Evolutionary conservation across 2,888 invertebrate genomes (phyloP), one percentile per base, ranked within the genome.

Genomic region (Sarcophaga variegata): DNA sequence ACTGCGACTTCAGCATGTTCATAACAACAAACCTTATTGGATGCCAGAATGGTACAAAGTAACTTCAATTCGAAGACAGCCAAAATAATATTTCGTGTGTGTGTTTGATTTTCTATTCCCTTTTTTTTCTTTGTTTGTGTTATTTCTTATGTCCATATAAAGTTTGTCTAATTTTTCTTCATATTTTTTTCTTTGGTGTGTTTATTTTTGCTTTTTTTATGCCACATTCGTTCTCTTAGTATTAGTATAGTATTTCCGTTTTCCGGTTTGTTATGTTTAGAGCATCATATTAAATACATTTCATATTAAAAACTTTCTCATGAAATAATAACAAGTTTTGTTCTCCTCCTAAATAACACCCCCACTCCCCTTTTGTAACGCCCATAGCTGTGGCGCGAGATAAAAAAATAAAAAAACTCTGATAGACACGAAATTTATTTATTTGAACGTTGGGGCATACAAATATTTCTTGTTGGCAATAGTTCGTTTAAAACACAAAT

Each of bases 221-320:
- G 14, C 17, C 54, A 14, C 54, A 14, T 17, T 54, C 54, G 12
- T 54, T 54, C 54, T 54, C 54, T 54, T 37, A 62, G 63, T 59
- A 75, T 20, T 70, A 66, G 5, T 49, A 62, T 72, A 77, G 64
- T 59, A 66, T 77, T 78, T 83, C 72, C 83, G 77, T 71, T 66
- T 77, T 77, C 82, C 60, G 77, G 59, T 70, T 71, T 70, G 17
- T 17, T 71, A 64, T 70, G 59, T 76, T 82, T 59, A 76, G 54
- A 54, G 59, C 63, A 76, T 83, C 66, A 60, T 78, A 78, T 72
- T 67, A 49, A 77, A 72, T 60, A 71, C 14, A 49, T 77, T 72
- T 77, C 17, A 64, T 60, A 62, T 66, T 77, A 78, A 62, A 83
- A 82, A 20, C 47, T 77, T 70, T 77, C 66, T 49, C 2, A 54